These are phyloP conservation scores for Torymus texanus DNA, from an alignment of 2,888 invertebrate genomes.

Conservation along the genomic window DNA sequence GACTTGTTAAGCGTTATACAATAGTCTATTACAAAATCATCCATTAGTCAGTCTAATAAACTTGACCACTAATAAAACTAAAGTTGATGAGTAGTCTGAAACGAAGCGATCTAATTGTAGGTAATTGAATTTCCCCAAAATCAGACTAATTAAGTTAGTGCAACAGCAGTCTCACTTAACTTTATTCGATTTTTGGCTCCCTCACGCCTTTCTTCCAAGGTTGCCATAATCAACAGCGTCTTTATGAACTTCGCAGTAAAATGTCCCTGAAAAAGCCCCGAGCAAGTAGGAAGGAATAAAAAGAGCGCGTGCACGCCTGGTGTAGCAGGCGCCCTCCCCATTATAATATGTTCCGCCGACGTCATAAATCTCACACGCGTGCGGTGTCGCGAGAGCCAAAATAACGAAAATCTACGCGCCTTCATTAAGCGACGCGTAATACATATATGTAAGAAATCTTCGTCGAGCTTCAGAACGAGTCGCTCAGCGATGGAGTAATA, in stretches of 20 bases:
- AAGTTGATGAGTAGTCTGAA: not conserved
- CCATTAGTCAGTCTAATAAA: not conserved
- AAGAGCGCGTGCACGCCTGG: not conserved
- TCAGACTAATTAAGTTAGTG: slow-evolving; percentile 38
- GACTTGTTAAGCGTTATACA: too few species aligned
- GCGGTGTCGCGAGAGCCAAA: slow-evolving; percentile 4
- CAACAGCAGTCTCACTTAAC: slow-evolving; percentile 2
- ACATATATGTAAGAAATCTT: slow-evolving; percentile 28
- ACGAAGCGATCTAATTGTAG: slow-evolving; percentile 6
- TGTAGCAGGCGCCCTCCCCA: not conserved
- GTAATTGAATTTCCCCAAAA: slow-evolving; percentile 22
- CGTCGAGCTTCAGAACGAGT: not conserved
- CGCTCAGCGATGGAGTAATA: slow-evolving; percentile 38
- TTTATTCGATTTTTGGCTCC: not conserved
- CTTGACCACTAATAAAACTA: slow-evolving; percentile 3
- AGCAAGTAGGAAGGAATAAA: slow-evolving; percentile 1
- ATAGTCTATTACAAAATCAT: not conserved
- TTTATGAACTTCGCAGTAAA: slow-evolving; percentile 34
- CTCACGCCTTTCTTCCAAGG: not conserved
- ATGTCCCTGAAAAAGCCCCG: slow-evolving; percentile 14
- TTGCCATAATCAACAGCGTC: slow-evolving; percentile 17
- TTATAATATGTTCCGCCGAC: not conserved
- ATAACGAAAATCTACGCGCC: slow-evolving; percentile 51
- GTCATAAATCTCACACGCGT: slow-evolving; percentile 36
- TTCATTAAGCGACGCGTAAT: slow-evolving; percentile 44